Evolutionary conservation across 2,888 invertebrate species (phyloP).

Genomic region (Pseudanteris insignis): DNA sequence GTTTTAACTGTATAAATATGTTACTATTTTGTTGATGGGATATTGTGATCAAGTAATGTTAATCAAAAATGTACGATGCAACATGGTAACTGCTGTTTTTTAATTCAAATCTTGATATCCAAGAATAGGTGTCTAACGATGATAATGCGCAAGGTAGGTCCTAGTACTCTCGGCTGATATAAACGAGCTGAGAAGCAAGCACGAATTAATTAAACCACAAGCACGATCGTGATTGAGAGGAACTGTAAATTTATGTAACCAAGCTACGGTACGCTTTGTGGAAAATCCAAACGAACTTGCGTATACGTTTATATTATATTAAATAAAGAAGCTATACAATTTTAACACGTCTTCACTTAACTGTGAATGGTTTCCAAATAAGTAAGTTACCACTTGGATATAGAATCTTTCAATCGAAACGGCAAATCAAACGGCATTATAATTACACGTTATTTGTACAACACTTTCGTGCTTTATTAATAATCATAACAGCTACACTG

Average conservation of each 20-base stretch:
- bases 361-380: slow-evolving; percentile 22
- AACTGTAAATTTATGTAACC: slow-evolving; percentile 39
- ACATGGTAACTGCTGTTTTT: slow-evolving; percentile 15
- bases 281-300: slow-evolving; percentile 12
- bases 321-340: slow-evolving; percentile 21
- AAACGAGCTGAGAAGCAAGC: slow-evolving; percentile 8
- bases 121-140: slow-evolving; percentile 18
- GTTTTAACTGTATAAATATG: too few relatives aligned
- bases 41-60: too few relatives aligned
- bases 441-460: too few relatives aligned
- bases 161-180: slow-evolving; percentile 18
- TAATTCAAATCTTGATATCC: slow-evolving; percentile 31
- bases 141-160: slow-evolving; percentile 27
- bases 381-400: neutral
- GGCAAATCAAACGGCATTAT: too few relatives aligned
- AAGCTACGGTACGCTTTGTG: slow-evolving; percentile 30
- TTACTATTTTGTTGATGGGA: too few relatives aligned
- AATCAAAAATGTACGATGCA: too few relatives aligned
- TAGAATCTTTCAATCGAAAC: neutral
- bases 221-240: slow-evolving; percentile 18
- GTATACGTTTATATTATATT: slow-evolving; percentile 34
- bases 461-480: too few relatives aligned
- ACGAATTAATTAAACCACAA: slow-evolving; percentile 12
- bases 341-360: slow-evolving; percentile 42
- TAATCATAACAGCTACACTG: too few relatives aligned